These are phyloP conservation scores for Lycophotia porphyrea DNA, from an alignment of 2,888 invertebrate species.

Conservation along the genomic window DNA sequence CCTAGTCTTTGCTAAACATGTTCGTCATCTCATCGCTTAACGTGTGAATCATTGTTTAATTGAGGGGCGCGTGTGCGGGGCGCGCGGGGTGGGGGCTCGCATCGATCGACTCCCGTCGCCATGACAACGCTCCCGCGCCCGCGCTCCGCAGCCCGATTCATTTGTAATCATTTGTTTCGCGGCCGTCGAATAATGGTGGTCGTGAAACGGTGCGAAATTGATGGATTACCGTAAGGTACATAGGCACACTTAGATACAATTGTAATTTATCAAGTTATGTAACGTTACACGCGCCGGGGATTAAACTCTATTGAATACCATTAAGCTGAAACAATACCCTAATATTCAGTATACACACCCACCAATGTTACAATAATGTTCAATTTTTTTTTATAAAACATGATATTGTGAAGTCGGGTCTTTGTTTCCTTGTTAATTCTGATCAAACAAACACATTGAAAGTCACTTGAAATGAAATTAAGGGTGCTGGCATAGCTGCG, in stretches of 20 bases:
- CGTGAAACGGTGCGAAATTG: conserved; percentile 85
- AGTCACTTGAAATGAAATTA: background rate
- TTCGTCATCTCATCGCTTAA: conserved; percentile 81
- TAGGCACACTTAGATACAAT: conserved; percentile 67
- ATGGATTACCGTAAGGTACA: conserved; percentile 79
- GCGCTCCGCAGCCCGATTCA: conserved; percentile 80
- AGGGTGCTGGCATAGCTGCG: background rate
- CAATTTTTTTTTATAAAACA: background rate
- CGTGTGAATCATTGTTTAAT: conserved; percentile 89
- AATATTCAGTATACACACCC: background rate
- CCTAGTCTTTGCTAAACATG: conserved; percentile 71
- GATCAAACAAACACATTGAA: background rate
- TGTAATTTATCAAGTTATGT: conserved; percentile 67
- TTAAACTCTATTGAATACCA: conserved; percentile 22
- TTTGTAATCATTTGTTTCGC: conserved; percentile 90
- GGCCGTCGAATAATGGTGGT: conserved; percentile 86
- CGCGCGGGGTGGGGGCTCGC: conserved; percentile 74
- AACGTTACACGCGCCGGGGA: conserved; percentile 31
- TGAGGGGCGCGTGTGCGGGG: conserved; percentile 77
- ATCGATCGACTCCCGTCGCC: conserved; percentile 89
- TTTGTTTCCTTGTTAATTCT: background rate
- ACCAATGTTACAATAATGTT: background rate
- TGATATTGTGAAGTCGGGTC: background rate
- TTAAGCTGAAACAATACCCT: conserved; percentile 24
- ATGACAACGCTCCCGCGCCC: conserved; percentile 80